Evolutionary conservation across 2,113 vertebrate species (phyloP).

Genomic region (Anhinga anhinga): DNA sequence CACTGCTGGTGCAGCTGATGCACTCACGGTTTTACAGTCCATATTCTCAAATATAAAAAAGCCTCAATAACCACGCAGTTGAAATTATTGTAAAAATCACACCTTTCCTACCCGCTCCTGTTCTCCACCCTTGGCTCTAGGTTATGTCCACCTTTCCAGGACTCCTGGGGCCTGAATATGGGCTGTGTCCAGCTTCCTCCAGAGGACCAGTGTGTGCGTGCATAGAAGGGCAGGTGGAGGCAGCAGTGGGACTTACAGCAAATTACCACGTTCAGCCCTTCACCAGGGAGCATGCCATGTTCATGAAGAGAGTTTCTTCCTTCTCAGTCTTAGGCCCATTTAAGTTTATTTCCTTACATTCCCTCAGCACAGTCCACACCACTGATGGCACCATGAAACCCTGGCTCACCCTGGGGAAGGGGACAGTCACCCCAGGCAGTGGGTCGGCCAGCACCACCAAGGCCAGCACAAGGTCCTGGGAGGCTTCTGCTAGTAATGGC

Average conservation of each 20-base stretch:
- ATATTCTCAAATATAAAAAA: neutral
- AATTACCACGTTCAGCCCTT: neutral
- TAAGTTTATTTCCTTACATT: neutral
- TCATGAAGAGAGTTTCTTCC: neutral
- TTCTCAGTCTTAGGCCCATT: neutral
- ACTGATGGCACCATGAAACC: accelerated
- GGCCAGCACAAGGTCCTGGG: accelerated
- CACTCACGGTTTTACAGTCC: neutral
- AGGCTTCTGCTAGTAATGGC: neutral
- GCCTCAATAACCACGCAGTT: accelerated
- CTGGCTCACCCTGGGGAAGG: accelerated
- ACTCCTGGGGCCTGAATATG: neutral
- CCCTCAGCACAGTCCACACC: accelerated
- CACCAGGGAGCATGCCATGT: neutral
- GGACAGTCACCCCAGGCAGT: accelerated
- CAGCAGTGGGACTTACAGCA: accelerated
- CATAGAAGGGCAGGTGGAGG: too few relatives aligned
- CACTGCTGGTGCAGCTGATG: accelerated
- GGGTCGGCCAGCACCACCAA: accelerated
- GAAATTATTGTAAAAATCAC: neutral
- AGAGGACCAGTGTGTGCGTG: accelerated
- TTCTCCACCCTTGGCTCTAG: neutral
- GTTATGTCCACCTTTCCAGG: neutral
- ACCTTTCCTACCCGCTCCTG: accelerated
- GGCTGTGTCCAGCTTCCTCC: neutral